Percentiles rank a stretch among this genome's conserved stretches.
phyloP scores from a whole-genome alignment of 1,140 invertebrate genomes.

The Drosophila micromelanica region DNA sequence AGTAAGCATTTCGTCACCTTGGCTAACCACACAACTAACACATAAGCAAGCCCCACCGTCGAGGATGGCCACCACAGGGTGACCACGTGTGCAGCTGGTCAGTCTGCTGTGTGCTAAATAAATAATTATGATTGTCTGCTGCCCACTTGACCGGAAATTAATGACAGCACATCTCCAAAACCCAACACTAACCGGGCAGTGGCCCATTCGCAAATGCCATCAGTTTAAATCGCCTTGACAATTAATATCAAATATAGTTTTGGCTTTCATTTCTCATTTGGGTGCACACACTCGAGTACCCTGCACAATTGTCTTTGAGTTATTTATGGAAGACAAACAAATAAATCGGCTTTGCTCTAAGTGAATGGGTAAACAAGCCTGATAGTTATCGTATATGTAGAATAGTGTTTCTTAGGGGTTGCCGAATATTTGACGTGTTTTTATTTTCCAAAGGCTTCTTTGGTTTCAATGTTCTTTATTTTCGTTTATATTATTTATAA shows the following conservation, averaged over 20 bases:
- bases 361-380: background rate
- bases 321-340: slow-evolving; percentile 55
- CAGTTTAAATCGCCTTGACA: slow-evolving; percentile 54
- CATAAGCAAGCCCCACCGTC: slow-evolving; percentile 13
- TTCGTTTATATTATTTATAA: too few species aligned
- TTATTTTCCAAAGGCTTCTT: too few species aligned
- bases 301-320: slow-evolving; percentile 53
- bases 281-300: slow-evolving; percentile 70
- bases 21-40: slow-evolving; percentile 73
- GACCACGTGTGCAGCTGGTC: slow-evolving; percentile 77
- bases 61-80: slow-evolving; percentile 14
- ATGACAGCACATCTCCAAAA: slow-evolving; percentile 62
- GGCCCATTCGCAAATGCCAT: background rate
- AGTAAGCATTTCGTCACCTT: slow-evolving; percentile 80
- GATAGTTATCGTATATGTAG: background rate
- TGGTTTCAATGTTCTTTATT: too few species aligned
- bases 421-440: too few species aligned
- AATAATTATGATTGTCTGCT: slow-evolving; percentile 81
- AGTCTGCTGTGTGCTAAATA: slow-evolving; percentile 78
- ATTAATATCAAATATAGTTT: slow-evolving; percentile 81
- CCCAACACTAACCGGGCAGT: background rate
- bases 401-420: background rate
- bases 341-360: slow-evolving; percentile 17
- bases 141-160: slow-evolving; percentile 80
- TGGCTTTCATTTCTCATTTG: slow-evolving; percentile 48